Base-by-base conservation (phyloP, 2,888 invertebrate genomes). In the Achlya flavicornis region DNA sequence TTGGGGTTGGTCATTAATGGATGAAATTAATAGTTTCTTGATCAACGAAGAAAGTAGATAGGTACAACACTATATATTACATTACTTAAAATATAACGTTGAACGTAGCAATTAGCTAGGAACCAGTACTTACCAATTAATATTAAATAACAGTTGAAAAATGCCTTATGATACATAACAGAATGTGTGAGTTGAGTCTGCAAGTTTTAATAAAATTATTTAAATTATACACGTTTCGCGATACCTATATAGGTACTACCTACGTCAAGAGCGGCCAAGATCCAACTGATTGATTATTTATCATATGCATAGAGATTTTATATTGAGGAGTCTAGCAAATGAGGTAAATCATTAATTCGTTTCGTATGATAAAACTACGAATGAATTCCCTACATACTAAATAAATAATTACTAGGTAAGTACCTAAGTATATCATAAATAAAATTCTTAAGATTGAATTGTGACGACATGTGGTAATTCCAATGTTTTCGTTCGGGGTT, bases 321-420 rank as follows among this genome's bases (percentile, higher is more conserved):
- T 19, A 19, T 53, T 19, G 10, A 19, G 19, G 10, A 10, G 26
- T 26, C 14, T 6, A 53, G 16, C 19, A 53, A 53, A 53, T 53
- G 53, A 53, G 53, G 19, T 53, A 10, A 53, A 53, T 53, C 53
- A 53, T 53, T 53, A 53, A 48, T 19, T 53, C 48, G 48, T 53
- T 53, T 19, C 53, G 53, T 53, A n/a, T 10, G 3, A 14, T 19
- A 19, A 53, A 53, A 19, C 19, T 19, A 19, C 8, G 10, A 19
- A 19, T 53, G n/a, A 10, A 53, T 53, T 19, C 53, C 16, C 19
- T 19, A 19, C 3, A 3, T n/a, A 53, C 53, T 10, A 19, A 19
- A 46, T 46, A 46, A 19, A 48, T 48, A 48, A 16, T n/a, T 48
- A n/a, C n/a, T n/a, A n/a, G n/a, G n/a, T n/a, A n/a, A n/a, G n/a